phyloP scores from a whole-genome alignment of 2,113 vertebrate genomes.

The Mesitornis unicolor region DNA sequence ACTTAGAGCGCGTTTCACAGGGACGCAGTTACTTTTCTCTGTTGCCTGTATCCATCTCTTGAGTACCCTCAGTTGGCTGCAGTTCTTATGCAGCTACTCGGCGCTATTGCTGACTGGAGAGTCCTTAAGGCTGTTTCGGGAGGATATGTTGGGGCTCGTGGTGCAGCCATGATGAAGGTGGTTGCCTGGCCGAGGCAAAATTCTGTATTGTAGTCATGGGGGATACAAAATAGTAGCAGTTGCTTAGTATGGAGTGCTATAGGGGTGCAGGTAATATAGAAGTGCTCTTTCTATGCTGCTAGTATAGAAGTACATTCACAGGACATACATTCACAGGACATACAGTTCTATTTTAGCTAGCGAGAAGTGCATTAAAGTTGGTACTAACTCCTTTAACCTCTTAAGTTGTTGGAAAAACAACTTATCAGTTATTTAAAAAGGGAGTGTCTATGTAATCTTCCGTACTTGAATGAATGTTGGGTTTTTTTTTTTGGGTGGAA shows the following conservation, averaged over 20 bases:
- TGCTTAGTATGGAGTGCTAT: background rate
- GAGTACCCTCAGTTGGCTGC: background rate
- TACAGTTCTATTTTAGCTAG: background rate
- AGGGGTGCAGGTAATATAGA: background rate
- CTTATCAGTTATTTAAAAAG: background rate
- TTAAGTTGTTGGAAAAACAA: background rate
- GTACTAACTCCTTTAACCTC: background rate
- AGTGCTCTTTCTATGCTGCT: background rate
- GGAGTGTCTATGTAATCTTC: background rate
- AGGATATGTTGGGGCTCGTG: background rate
- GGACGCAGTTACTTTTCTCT: background rate
- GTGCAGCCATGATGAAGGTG: background rate
- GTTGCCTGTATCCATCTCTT: background rate
- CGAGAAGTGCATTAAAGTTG: background rate
- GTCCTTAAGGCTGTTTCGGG: background rate
- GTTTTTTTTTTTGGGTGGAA: background rate
- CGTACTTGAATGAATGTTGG: background rate
- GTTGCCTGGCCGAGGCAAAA: background rate
- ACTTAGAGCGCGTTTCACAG: background rate
- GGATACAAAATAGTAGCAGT: background rate
- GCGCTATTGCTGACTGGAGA: background rate
- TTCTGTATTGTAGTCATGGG: background rate
- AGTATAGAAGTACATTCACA: background rate
- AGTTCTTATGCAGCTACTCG: background rate
- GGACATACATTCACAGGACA: too few relatives aligned